Conservation (phyloP, 2,888 invertebrate genomes). For the Hipparchia sbordonii region DNA sequence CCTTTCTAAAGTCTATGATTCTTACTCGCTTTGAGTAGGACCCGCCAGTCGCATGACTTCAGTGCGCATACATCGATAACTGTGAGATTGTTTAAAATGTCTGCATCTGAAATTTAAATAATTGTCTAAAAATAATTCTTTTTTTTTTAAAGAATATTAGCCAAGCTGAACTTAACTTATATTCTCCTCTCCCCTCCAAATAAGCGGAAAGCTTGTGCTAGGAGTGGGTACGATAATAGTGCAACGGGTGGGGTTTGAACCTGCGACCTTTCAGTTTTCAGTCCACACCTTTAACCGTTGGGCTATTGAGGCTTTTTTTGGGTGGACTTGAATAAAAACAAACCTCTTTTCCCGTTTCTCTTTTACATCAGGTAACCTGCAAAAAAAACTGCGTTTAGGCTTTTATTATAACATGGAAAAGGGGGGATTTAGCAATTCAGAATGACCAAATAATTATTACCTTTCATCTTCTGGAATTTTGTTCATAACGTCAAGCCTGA, state of each 20-base stretch:
- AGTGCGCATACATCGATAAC: slow-evolving; percentile 67
- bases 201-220: no score
- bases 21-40: slow-evolving; percentile 67
- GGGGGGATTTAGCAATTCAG: background rate
- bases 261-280: no score
- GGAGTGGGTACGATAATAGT: no score
- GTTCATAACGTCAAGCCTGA: slow-evolving; percentile 23
- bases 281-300: no score
- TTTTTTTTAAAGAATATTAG: no score
- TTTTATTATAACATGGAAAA: background rate
- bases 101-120: slow-evolving; percentile 52
- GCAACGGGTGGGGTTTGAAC: no score
- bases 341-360: slow-evolving; percentile 12
- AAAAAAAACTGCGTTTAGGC: background rate
- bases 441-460: slow-evolving; percentile 43
- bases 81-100: slow-evolving; percentile 60
- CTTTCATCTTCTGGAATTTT: slow-evolving; percentile 49
- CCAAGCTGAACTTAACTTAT: no score
- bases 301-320: no score
- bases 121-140: background rate
- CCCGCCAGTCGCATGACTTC: slow-evolving; percentile 67
- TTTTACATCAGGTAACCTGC: background rate
- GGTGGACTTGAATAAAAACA: background rate
- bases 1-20: background rate
- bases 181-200: no score